Evolutionary conservation across 2,888 invertebrate species (phyloP).

Genomic region (Torymus texanus): DNA sequence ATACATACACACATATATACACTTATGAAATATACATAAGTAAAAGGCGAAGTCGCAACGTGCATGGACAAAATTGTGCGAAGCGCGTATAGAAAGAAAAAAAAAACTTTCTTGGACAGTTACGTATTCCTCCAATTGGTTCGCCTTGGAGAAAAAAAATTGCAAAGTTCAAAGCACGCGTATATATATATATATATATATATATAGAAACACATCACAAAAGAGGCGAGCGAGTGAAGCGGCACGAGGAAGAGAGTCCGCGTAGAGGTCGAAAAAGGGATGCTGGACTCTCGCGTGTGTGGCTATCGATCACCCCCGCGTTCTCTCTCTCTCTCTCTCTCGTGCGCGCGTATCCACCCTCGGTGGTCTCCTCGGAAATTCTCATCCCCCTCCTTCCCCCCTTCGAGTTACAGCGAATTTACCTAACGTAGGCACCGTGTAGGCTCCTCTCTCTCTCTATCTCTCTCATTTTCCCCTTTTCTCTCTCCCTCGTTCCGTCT

Average conservation of each 20-base stretch:
- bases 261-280: constrained; percentile 59
- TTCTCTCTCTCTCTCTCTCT: no score
- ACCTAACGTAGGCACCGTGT: constrained; percentile 70
- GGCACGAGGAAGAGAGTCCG: constrained; percentile 54
- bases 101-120: no score
- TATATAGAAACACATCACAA: no score
- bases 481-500: constrained; percentile 60
- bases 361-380: constrained; percentile 62
- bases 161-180: background rate
- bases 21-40: no score
- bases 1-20: no score
- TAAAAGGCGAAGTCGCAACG: no score
- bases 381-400: constrained; percentile 69
- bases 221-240: background rate
- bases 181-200: background rate
- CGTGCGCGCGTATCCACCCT: constrained; percentile 56
- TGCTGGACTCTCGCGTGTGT: constrained; percentile 63
- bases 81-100: background rate
- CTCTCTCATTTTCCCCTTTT: constrained; percentile 57
- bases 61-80: background rate
- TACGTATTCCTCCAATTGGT: background rate
- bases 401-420: constrained; percentile 70
- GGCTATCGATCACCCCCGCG: constrained; percentile 61
- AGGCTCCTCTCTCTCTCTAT: constrained; percentile 59
- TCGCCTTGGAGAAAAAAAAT: background rate